A percentile compares a stretch with the other conserved stretches of the same genome.
These are phyloP conservation scores for Cossypha heuglini DNA, from an alignment of 2,797 vertebrate genomes.

Conservation along the genomic window DNA sequence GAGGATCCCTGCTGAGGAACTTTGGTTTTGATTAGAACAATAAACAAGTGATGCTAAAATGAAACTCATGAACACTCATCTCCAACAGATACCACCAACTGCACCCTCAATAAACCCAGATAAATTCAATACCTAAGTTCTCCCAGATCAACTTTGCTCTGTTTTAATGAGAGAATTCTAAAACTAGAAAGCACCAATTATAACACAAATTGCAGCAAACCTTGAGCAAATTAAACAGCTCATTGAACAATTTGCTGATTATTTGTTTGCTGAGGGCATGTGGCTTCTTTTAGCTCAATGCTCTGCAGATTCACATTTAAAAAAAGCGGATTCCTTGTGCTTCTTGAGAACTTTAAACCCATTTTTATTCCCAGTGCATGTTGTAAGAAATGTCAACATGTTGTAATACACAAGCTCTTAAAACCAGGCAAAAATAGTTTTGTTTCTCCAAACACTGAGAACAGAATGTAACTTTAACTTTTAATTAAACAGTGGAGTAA, in stretches of 20 bases:
- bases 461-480: neutral
- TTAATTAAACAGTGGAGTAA: neutral
- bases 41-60: neutral
- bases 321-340: fast-evolving
- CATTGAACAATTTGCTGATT: neutral
- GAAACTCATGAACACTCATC: neutral
- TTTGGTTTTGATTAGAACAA: neutral
- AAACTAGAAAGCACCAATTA: neutral
- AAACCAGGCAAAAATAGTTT: neutral
- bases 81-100: neutral
- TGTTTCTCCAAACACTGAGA: neutral
- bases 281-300: neutral
- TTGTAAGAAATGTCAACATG: neutral
- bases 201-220: neutral
- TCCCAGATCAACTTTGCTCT: neutral
- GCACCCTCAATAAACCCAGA: neutral
- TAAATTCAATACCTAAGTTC: neutral
- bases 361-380: neutral
- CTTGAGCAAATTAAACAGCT: neutral
- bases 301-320: neutral
- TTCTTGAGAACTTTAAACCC: neutral
- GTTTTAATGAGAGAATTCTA: neutral
- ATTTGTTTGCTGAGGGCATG: neutral
- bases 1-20: neutral
- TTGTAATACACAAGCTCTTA: neutral